Percentiles rank a stretch among this genome's conserved stretches.
phyloP scores from a whole-genome alignment of 2,888 invertebrate genomes.

The Venusia cambrica region DNA sequence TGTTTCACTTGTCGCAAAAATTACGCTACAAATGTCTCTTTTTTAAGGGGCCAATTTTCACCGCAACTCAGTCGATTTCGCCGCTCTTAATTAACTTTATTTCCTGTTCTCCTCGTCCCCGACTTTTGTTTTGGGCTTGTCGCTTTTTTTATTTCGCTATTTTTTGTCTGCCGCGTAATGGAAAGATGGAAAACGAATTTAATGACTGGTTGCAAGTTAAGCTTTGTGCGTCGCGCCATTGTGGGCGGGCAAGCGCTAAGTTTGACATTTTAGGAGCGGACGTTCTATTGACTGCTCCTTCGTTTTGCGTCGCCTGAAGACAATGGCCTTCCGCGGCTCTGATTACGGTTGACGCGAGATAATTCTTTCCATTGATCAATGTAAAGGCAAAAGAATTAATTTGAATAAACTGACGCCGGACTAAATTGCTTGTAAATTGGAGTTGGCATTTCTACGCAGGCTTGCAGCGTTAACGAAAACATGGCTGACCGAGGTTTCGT shows the following conservation, averaged over 20 bases:
- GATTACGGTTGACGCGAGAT: conserved; percentile 28
- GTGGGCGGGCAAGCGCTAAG: conserved; percentile 56
- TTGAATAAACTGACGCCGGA: conserved; percentile 5
- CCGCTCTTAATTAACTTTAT: conserved; percentile 81
- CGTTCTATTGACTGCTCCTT: conserved; percentile 52
- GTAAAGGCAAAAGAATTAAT: conserved; percentile 13
- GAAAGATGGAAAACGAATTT: conserved; percentile 80
- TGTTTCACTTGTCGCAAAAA: conserved; percentile 81
- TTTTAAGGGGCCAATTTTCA: conserved; percentile 80
- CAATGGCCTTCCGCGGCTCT: conserved; percentile 42
- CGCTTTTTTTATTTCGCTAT: conserved; percentile 68
- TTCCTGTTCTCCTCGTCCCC: conserved; percentile 76
- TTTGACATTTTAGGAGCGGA: conserved; percentile 64
- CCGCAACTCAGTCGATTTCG: conserved; percentile 81
- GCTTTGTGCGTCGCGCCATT: conserved; percentile 70
- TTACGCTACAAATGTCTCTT: conserved; percentile 80
- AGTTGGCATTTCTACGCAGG: conserved; percentile 9
- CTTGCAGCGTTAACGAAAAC: conserved; percentile 8
- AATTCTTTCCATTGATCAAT: conserved; percentile 22
- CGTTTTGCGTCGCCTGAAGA: conserved; percentile 36
- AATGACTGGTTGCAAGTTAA: conserved; percentile 75
- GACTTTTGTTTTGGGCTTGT: conserved; percentile 77
- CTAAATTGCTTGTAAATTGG: conserved; percentile 13
- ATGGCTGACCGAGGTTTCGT: conserved; percentile 11
- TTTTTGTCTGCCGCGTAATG: conserved; percentile 79